Evolutionary conservation across 2,888 invertebrate genomes (phyloP), one percentile per base, ranked within the genome.

Genomic region (Volucella bombylans): DNA sequence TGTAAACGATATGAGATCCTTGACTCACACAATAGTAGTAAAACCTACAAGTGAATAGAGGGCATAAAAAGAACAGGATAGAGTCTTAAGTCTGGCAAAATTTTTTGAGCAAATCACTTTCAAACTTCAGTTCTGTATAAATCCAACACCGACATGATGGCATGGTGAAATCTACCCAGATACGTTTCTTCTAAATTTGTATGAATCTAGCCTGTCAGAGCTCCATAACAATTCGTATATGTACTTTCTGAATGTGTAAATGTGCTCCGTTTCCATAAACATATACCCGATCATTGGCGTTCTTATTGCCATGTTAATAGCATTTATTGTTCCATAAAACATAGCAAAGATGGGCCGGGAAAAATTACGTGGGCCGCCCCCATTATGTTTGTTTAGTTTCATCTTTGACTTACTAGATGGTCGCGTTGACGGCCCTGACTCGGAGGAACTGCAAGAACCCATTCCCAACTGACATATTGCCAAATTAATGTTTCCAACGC

Each of bases 401-500:
- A 15, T 43, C 62, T 76, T 81, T 77, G 76, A 81, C 76, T 76
- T 52, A 76, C 85, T 77, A 62, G 41, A 81, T 77, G 76, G 23
- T 39, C 50, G 59, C 65, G 69, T 50, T 83, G 83, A 83, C 74
- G 67, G 55, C 43, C 57, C 10, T 23, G 39, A 47, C 45, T 39
- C 67, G 59, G 62, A 73, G 81, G 61, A 61, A 65, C 71, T 69
- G 57, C 81, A 65, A 69, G 62, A 62, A 62, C n/a, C 69, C 72
- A 76, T 85, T 85, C 65, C 2, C 62, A 12, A 0, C 59, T 61
- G 85, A 85, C 85, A 85, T 81, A 85, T 85, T 81, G 81, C 85
- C 85, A 85, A 85, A 85, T 85, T 76, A 85, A 77, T 77, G 85
- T 85, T 85, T 77, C 76, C 72, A 81, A 68, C 85, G 77, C 85